Percentiles rank a stretch among this genome's conserved stretches.
These are phyloP conservation scores for Andricus quercusramuli DNA, from an alignment of 2,888 invertebrate species.

Conservation along the genomic window DNA sequence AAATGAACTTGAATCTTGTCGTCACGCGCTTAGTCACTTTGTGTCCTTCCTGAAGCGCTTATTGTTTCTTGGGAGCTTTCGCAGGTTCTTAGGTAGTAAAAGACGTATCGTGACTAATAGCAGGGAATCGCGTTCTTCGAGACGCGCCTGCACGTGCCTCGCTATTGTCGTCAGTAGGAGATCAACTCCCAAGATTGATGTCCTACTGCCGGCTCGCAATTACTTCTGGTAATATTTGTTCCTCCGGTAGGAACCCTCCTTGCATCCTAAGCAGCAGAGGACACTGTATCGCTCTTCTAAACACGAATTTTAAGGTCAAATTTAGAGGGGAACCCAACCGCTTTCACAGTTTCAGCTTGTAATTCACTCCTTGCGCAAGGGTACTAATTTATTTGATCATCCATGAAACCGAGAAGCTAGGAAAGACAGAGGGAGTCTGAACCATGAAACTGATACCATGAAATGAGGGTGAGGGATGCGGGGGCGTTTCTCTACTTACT, in stretches of 20 bases:
- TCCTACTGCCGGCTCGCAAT: conserved; percentile 42
- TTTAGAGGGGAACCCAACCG: background rate
- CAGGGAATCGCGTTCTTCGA: conserved; percentile 10
- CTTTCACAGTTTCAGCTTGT: background rate
- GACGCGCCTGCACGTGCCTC: conserved; percentile 11
- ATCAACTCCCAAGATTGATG: conserved; percentile 43
- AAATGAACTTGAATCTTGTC: background rate
- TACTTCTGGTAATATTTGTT: conserved; percentile 46
- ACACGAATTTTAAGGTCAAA: background rate
- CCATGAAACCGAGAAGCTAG: background rate
- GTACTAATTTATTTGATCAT: conserved; percentile 30
- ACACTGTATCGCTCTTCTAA: conserved; percentile 6
- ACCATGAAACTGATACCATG: background rate
- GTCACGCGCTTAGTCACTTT: background rate
- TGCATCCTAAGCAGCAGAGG: conserved; percentile 41
- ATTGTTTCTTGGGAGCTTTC: conserved; percentile 16
- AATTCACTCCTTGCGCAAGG: conserved; percentile 11
- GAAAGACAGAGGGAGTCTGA: background rate
- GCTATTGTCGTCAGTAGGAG: conserved; percentile 22
- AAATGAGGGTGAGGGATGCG: background rate
- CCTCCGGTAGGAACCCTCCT: conserved; percentile 18
- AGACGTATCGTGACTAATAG: conserved; percentile 25
- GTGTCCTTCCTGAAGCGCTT: conserved; percentile 7
- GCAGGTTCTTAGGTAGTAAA: background rate
- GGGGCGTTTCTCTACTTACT: background rate